Evolutionary conservation across 2,113 vertebrate species (phyloP), one percentile per base, ranked within the genome.

Genomic region (Cepphus grylle): DNA sequence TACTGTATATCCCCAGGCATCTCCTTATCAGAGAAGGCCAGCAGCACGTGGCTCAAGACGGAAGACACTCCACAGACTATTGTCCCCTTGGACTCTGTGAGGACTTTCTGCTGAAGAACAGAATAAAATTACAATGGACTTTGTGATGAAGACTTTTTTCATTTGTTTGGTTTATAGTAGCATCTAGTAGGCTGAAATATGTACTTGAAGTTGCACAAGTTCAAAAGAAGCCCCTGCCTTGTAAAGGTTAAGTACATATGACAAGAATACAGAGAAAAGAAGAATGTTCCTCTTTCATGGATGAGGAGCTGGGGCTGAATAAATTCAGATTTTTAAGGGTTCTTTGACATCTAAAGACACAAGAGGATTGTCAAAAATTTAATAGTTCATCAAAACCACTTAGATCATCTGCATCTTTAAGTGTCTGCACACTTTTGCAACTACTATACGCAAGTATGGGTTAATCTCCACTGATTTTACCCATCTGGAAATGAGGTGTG

Each of bases 21-120:
- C 58, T 67, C 32, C 18, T 65, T 22, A 34, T 19, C 13, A 21
- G 40, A 59, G 38, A 4, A 76, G 16, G 5, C 12, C 38, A 78
- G 17, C 9, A 77, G 5, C 5, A 42, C 0, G 0, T n/a, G 25
- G 12, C 12, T 77, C 36, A n/a, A n/a, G 67, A 65, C 13, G 30
- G 22, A 88, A 58, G 32, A 59, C 63, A 36, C 30, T 93, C n/a
- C 49, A 36, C 20, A 45, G 29, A n/a, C 15, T 65, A 3, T 34
- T 69, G 20, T 69, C 40, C 14, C 9, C 38, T 80, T 69, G 26
- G 20, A 38, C 10, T 86, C 50, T 76, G 16, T 16, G 13, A 55
- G 15, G n/a, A 55, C 19, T 82, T 90, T 59, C n/a, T 85, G n/a
- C 27, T 36, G 56, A 74, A 74, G 12, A 83, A 47, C 1, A 52